Conservation (phyloP, 2,113 vertebrate genomes). For the Forbesichthys papilliferus region DNA sequence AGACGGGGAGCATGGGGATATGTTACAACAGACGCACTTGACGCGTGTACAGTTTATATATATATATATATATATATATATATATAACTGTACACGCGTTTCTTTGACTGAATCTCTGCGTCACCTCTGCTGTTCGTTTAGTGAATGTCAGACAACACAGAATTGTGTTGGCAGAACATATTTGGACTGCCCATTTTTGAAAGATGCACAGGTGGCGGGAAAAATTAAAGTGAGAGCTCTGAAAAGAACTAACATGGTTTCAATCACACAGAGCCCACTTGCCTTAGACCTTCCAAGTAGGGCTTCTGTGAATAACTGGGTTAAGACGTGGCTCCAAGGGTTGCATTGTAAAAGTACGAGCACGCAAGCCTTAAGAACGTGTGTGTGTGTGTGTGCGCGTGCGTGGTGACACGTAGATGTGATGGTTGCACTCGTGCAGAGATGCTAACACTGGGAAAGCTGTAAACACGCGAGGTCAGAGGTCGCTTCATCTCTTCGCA, state of each 20-base stretch:
- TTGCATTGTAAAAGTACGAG: slow-evolving; percentile 59
- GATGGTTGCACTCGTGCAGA: slow-evolving; percentile 73
- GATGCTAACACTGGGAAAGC: slow-evolving; percentile 70
- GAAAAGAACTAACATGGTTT: not conserved
- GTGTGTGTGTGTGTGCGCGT: slow-evolving; percentile 37
- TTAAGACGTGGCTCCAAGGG: slow-evolving; percentile 72
- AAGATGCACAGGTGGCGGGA: too few species aligned
- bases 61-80: too few species aligned
- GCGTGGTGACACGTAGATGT: slow-evolving; percentile 65
- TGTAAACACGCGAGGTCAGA: slow-evolving; percentile 67
- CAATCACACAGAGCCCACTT: not conserved
- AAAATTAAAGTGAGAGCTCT: not conserved
- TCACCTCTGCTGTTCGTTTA: not conserved
- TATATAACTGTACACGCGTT: not conserved
- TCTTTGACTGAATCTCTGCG: not conserved
- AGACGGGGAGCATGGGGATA: not conserved
- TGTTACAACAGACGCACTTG: not conserved
- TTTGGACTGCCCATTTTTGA: too few species aligned
- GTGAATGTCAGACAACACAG: too few species aligned
- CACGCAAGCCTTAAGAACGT: slow-evolving; percentile 43
- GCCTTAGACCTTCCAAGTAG: slow-evolving; percentile 56
- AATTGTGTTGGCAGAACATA: too few species aligned
- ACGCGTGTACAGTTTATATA: not conserved
- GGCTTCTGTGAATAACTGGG: slow-evolving; percentile 65
- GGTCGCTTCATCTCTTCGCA: not conserved